Conservation (phyloP, 2,797 vertebrate genomes). For the Tapirus indicus region DNA sequence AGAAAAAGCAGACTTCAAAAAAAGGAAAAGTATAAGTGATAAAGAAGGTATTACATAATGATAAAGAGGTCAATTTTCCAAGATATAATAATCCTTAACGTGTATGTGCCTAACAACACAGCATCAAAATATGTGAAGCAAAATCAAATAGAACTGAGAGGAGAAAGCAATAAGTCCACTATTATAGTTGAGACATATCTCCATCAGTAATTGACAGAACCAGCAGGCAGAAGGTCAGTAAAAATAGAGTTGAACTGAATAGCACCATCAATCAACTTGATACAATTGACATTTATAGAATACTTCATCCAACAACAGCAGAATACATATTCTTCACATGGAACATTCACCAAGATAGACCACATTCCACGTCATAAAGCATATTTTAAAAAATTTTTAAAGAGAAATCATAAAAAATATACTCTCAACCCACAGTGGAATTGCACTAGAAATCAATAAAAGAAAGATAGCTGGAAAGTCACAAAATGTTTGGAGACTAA, state of each 20-base stretch:
- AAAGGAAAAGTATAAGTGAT: not conserved
- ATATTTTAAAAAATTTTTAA: not conserved
- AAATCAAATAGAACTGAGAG: not conserved
- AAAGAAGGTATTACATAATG: not conserved
- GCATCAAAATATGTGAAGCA: not conserved
- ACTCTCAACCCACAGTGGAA: not conserved
- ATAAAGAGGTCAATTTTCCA: not conserved
- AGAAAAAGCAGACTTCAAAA: not conserved
- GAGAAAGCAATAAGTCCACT: not conserved
- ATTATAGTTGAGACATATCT: not conserved
- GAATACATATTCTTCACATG: not conserved
- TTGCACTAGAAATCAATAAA: not conserved
- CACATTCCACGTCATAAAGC: not conserved
- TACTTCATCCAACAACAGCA: not conserved
- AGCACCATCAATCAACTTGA: slow-evolving; percentile 7
- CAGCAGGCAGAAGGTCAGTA: slow-evolving; percentile 11
- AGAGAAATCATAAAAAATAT: not conserved
- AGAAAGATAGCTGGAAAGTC: not conserved
- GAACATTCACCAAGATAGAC: not conserved
- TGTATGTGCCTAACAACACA: not conserved
- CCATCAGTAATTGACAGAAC: not conserved
- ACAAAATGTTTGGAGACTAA: not conserved
- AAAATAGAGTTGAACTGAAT: not conserved
- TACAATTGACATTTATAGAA: slow-evolving; percentile 5
- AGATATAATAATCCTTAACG: not conserved